phyloP scores from a whole-genome alignment of 2,797 vertebrate species.

The Aselliscus stoliczkanus region DNA sequence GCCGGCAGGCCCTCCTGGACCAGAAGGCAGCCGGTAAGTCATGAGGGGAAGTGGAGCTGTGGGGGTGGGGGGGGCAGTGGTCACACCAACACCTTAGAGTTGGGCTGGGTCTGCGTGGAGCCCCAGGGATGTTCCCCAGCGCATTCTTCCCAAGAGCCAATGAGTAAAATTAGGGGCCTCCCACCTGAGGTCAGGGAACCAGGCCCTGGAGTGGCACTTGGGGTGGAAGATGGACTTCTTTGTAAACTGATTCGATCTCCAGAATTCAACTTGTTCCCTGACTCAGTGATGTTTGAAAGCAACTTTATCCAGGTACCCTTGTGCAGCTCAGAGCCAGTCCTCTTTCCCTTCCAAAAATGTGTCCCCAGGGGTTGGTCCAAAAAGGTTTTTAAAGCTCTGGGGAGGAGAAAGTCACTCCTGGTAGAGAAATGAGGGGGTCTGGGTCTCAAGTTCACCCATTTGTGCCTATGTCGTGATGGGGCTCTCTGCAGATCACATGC shows the following conservation, averaged over 20 bases:
- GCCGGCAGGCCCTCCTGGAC: background rate
- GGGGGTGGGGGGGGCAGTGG: background rate
- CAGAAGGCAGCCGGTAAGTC: background rate
- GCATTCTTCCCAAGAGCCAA: slow-evolving; percentile 51
- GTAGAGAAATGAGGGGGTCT: background rate
- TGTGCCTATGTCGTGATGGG: background rate
- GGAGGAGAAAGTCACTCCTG: background rate
- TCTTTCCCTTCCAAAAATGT: background rate
- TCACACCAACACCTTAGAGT: slow-evolving; percentile 45
- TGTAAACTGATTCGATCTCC: slow-evolving; percentile 75
- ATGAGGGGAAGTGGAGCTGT: background rate
- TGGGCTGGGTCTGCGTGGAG: slow-evolving; percentile 52
- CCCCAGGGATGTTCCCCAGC: slow-evolving; percentile 62
- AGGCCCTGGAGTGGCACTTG: slow-evolving; percentile 55
- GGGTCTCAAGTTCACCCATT: background rate
- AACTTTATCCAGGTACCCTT: slow-evolving; percentile 76
- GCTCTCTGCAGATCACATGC: background rate
- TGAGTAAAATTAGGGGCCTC: slow-evolving; percentile 70
- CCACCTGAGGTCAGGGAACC: slow-evolving; percentile 53
- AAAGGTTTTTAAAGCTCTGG: background rate
- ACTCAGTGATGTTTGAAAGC: slow-evolving; percentile 76
- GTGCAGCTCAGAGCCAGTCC: background rate
- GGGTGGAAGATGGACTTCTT: slow-evolving; percentile 72
- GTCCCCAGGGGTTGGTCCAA: background rate
- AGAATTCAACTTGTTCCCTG: slow-evolving; percentile 77